Percentiles rank a stretch among this genome's conserved stretches.
These are phyloP conservation scores for Mugil cephalus DNA, from an alignment of 2,113 vertebrate species.

Conservation along the genomic window DNA sequence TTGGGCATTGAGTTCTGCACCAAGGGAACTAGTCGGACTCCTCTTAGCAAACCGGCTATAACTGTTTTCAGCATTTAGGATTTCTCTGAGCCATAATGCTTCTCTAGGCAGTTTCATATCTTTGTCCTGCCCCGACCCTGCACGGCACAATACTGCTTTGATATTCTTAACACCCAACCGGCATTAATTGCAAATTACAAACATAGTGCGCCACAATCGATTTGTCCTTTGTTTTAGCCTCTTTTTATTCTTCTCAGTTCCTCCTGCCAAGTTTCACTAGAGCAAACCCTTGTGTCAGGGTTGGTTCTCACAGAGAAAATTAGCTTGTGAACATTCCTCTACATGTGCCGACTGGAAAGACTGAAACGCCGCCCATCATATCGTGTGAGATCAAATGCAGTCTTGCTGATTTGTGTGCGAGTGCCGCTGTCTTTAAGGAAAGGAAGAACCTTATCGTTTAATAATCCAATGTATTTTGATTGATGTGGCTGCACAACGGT, in stretches of 20 bases:
- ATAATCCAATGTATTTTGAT: neutral
- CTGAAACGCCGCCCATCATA: constrained; percentile 51
- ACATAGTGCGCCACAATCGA: neutral
- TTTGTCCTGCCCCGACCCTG: no score
- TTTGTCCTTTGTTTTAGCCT: constrained; percentile 30
- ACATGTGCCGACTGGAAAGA: constrained; percentile 64
- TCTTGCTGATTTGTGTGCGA: constrained; percentile 17
- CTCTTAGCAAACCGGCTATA: no score
- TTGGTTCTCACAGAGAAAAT: constrained; percentile 68
- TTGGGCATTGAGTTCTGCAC: no score
- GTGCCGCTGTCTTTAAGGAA: constrained; percentile 8
- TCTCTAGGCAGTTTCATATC: no score
- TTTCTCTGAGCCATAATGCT: no score
- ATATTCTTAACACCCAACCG: neutral
- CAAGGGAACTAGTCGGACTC: no score
- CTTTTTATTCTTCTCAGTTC: constrained; percentile 9
- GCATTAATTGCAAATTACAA: neutral
- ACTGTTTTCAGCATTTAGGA: no score
- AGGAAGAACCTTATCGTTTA: neutral
- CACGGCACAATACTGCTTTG: neutral
- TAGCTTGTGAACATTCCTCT: constrained; percentile 68
- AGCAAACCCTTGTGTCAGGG: constrained; percentile 48
- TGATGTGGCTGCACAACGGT: no score
- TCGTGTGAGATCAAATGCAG: constrained; percentile 43
- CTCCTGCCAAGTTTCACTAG: constrained; percentile 66